These are phyloP conservation scores for Myopa testacea DNA, from an alignment of 2,888 invertebrate genomes.

Conservation along the genomic window DNA sequence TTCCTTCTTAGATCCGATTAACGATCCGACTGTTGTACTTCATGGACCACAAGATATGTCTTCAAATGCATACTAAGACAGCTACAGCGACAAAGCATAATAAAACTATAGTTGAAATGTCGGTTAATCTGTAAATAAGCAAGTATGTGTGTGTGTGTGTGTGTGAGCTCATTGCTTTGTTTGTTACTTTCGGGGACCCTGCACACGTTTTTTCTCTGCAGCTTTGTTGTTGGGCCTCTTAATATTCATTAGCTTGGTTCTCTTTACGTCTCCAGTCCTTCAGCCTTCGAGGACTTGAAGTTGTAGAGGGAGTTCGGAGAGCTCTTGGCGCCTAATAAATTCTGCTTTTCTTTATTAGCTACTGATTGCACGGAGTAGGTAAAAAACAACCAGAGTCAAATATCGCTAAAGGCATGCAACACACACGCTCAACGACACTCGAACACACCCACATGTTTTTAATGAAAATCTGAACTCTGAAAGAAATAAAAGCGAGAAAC, in stretches of 20 bases:
- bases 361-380: slow-evolving; percentile 31
- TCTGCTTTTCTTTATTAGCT: slow-evolving; percentile 38
- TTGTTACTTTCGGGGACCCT: not conserved
- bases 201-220: not conserved
- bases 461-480: slow-evolving; percentile 36
- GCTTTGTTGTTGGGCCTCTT: not conserved
- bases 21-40: no score
- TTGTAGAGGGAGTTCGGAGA: slow-evolving; percentile 6
- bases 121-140: no score
- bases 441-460: slow-evolving; percentile 32
- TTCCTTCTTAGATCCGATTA: no score
- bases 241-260: slow-evolving; percentile 24
- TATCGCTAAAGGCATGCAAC: slow-evolving; percentile 49
- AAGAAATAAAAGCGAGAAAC: slow-evolving; percentile 5
- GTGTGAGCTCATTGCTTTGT: not conserved
- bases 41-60: no score
- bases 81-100: no score
- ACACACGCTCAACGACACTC: slow-evolving; percentile 55
- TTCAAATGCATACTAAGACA: no score
- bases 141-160: not conserved
- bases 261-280: not conserved
- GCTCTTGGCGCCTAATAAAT: slow-evolving; percentile 45
- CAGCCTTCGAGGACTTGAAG: not conserved
- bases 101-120: no score
- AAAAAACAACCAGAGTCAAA: slow-evolving; percentile 18